These are phyloP conservation scores for Ischnura elegans DNA, from an alignment of 2,888 invertebrate species.

Conservation along the genomic window DNA sequence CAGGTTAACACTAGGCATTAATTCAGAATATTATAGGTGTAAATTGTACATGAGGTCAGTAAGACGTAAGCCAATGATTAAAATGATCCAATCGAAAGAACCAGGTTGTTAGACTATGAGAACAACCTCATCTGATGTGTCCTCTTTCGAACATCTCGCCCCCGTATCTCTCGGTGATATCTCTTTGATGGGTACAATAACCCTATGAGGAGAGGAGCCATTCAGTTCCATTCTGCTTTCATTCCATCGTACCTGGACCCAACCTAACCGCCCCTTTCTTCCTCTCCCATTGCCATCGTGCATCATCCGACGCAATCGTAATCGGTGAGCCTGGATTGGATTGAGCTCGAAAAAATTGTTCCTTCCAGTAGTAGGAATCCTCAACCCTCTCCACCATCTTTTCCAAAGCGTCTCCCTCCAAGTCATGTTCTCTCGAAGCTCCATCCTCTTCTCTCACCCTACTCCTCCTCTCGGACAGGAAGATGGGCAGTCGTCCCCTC, in stretches of 20 bases:
- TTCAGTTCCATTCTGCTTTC: background rate
- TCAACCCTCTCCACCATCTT: background rate
- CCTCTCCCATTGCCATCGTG: conserved; percentile 11
- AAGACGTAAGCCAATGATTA: no score
- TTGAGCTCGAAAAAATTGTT: background rate
- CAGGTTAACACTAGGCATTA: no score
- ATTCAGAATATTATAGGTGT: no score
- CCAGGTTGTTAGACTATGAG: background rate
- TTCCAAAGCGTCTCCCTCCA: background rate
- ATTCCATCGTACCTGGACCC: background rate
- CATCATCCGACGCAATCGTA: conserved; percentile 23
- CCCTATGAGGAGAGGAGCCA: background rate
- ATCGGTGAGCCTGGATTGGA: conserved; percentile 39
- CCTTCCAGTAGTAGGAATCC: background rate
- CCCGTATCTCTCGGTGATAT: background rate
- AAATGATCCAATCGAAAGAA: background rate
- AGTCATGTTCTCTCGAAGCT: background rate
- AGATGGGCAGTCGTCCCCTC: conserved; percentile 26
- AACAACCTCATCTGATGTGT: background rate
- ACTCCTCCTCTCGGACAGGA: background rate
- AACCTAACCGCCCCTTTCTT: background rate
- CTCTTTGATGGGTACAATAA: conserved; percentile 43
- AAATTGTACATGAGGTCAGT: no score
- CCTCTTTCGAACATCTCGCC: background rate
- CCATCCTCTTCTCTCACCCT: background rate